Conservation (phyloP, 2,113 vertebrate species). For the Eublepharis macularius region DNA sequence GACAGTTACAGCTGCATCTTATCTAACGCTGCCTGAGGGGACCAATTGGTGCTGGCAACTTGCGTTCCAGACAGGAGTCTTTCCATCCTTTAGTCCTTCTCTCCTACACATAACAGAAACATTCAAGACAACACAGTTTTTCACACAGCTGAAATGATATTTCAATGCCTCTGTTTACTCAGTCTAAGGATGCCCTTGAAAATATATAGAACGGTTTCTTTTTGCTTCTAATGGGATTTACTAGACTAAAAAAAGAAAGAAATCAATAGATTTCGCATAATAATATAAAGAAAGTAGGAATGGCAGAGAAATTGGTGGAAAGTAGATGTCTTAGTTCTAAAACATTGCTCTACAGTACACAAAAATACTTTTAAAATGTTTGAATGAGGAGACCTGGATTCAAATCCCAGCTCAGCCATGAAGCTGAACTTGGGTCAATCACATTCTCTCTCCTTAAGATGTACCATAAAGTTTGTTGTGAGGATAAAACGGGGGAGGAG, state of each 20-base stretch:
- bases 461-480: no score
- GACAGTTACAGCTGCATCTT: conserved; percentile 59
- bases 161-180: conserved; percentile 2
- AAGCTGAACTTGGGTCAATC: no score
- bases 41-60: conserved; percentile 60
- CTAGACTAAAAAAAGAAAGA: conserved; percentile 35
- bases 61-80: conserved; percentile 36
- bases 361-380: no score
- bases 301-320: conserved; percentile 22
- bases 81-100: conserved; percentile 31
- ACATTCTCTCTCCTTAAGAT: no score
- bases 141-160: conserved; percentile 45
- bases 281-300: conserved; percentile 29
- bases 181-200: conserved; percentile 40
- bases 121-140: conserved; percentile 18
- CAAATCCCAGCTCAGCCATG: no score
- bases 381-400: no score
- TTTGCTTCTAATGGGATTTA: conserved; percentile 27
- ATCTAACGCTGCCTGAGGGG: conserved; percentile 59
- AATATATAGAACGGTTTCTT: conserved; percentile 2
- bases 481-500: no score
- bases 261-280: conserved; percentile 33
- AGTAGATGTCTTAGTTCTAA: conserved; percentile 4
- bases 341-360: not conserved
- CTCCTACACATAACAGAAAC: conserved; percentile 20